Conservation (phyloP, 2,797 vertebrate genomes). For the Chelmon rostratus region DNA sequence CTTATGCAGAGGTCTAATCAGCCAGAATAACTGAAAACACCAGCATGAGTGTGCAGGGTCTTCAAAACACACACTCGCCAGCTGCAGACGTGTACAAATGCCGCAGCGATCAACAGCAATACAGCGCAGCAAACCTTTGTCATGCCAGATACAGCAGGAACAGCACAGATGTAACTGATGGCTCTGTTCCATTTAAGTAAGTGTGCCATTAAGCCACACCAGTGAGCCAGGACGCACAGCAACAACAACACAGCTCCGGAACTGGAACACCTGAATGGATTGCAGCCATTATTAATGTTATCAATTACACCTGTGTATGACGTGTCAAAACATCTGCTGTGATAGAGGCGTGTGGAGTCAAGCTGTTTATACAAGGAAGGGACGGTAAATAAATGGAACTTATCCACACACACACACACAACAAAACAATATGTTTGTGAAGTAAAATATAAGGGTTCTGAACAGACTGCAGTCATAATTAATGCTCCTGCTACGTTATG, state of each 20-base stretch:
- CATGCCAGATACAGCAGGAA: no score
- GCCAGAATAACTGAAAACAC: no score
- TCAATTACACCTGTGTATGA: neutral
- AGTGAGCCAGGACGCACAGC: constrained; percentile 1
- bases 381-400: neutral
- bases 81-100: no score
- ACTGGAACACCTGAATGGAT: neutral
- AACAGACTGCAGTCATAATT: neutral
- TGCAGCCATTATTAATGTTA: neutral
- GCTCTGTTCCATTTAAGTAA: no score
- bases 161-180: no score
- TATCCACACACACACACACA: neutral
- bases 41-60: no score
- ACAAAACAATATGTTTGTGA: neutral
- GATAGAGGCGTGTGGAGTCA: neutral
- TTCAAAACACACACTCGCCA: no score
- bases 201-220: no score
- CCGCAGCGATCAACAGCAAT: no score
- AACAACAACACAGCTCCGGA: neutral
- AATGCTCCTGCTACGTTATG: neutral
- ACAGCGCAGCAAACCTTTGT: no score
- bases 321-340: neutral
- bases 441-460: neutral
- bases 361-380: neutral
- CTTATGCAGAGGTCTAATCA: no score